Base-by-base conservation (phyloP, 2,797 vertebrate genomes). In the Rhyacichthys aspro region DNA sequence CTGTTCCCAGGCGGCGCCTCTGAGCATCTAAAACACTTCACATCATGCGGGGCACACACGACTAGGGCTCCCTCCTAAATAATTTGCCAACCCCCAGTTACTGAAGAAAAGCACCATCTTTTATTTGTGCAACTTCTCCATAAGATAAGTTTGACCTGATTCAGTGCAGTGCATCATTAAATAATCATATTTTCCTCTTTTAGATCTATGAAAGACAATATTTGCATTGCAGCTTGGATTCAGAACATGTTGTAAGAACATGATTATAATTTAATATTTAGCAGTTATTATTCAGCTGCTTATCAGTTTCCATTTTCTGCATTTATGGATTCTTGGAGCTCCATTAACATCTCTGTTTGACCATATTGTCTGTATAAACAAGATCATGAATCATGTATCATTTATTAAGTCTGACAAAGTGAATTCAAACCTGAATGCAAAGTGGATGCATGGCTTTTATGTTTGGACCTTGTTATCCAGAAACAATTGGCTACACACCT, bases 401-500 rank as follows among this genome's bases (percentile, higher is more conserved):
- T 57, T 52, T 18, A 60, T 63, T 52, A 43, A 16, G 15, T 59
- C 32, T 44, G 45, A 48, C 17, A 64, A 69, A 60, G 43, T 52
- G 55, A 28, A 7, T 54, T 33, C 50, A 45, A 43, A n/a, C n/a
- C n/a, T 34, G 46, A 59, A 57, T 7, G 45, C 23, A 67, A 76
- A 72, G 55, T 54, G 39, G 33, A 48, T 44, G 41, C 32, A 8
- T 41, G 17, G 48, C 34, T 59, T 71, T 69, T 18, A 61, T 65
- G 34, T 64, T 72, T 11, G 5, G 15, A 36, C 42, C 46, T 36
- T 9, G 43, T 32, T 3, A 16, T 81, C 67, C 70, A 62, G 71
- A 59, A 54, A 38, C 5, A 37, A 47, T 54, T 77, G 63, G 58
- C 61, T 62, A 28, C 18, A 53, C 47, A 55, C 38, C 43, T 73